Base-by-base conservation (phyloP, 2,888 invertebrate genomes). In the Leptinotarsa tumamoca region DNA sequence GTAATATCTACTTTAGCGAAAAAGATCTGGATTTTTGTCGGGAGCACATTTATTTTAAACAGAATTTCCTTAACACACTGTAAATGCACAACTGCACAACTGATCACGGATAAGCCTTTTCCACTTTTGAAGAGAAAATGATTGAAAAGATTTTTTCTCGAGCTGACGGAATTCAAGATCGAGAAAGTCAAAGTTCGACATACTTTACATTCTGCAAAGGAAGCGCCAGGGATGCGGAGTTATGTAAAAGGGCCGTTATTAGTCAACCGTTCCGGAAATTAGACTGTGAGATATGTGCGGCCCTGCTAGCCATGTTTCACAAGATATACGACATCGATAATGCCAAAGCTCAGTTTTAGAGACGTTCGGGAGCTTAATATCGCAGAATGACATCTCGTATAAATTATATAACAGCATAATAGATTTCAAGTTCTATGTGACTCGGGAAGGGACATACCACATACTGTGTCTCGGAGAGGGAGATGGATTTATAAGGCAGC, bases 251-350 rank as follows among this genome's bases (percentile, higher is more conserved):
- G 84, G 78, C 83, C 76, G 84, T 84, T 85, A 84, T 85, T 85
- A 85, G 85, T 85, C 84, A 84, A 82, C 82, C 83, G 82, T 81
- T 82, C 82, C 84, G 85, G 85, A 85, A 85, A 85, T 85, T 85
- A 85, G 83, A 84, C 84, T 82, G 79, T 83, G 84, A 85, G 85
- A 85, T 85, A 85, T 85, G 83, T 84, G 83, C 82, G 83, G 83
- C 78, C 82, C 81, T 79, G 82, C 78, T 78, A 82, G 83, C 84
- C 82, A 83, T 83, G 84, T 83, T 83, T 83, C 81, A 78, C 80
- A 83, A 83, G 83, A 83, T 83, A 83, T 82, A 83, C 82, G 83
- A 82, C 82, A 80, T 80, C 82, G 83, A 83, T 83, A 83, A 82
- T 82, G 80, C 80, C 79, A 79, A 83, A 80, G 80, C 81, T 82